A percentile compares a stretch with the other conserved stretches of the same genome.
These are phyloP conservation scores for Trichomycterus rosablanca DNA, from an alignment of 2,113 vertebrate species.

Conservation along the genomic window DNA sequence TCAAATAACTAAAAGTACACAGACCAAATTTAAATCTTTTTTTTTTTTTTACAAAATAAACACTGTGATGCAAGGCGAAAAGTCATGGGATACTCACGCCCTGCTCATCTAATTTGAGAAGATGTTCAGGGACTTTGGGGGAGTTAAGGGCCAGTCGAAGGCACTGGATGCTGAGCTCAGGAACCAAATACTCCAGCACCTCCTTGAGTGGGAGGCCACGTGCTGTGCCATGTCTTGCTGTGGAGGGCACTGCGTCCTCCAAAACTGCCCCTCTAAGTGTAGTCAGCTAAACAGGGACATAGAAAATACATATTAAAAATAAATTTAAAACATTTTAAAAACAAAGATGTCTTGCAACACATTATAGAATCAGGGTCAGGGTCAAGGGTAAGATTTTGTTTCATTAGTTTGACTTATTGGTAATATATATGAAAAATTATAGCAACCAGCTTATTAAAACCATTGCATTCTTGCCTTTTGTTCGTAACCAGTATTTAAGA, in stretches of 20 bases:
- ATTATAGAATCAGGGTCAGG: too few species aligned
- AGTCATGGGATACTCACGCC: slow-evolving; percentile 72
- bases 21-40: too few species aligned
- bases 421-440: too few species aligned
- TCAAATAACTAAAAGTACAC: too few species aligned
- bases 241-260: slow-evolving; percentile 92
- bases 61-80: too few species aligned
- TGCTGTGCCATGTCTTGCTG: slow-evolving; percentile 84
- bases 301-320: not conserved
- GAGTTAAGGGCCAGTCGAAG: slow-evolving; percentile 84
- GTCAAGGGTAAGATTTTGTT: too few species aligned
- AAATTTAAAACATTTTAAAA: not conserved
- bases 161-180: slow-evolving; percentile 87
- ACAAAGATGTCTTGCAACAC: not conserved
- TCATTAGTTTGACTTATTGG: too few species aligned
- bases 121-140: slow-evolving; percentile 86
- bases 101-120: slow-evolving; percentile 94
- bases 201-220: slow-evolving; percentile 93
- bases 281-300: slow-evolving; percentile 74
- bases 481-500: too few species aligned
- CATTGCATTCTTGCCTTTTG: too few species aligned
- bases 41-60: too few species aligned
- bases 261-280: slow-evolving; percentile 92
- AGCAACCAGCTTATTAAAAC: too few species aligned
- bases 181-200: slow-evolving; percentile 90